Evolutionary conservation across 2,113 vertebrate genomes (phyloP), one percentile per base, ranked within the genome.

Genomic region (Centropristis striata): DNA sequence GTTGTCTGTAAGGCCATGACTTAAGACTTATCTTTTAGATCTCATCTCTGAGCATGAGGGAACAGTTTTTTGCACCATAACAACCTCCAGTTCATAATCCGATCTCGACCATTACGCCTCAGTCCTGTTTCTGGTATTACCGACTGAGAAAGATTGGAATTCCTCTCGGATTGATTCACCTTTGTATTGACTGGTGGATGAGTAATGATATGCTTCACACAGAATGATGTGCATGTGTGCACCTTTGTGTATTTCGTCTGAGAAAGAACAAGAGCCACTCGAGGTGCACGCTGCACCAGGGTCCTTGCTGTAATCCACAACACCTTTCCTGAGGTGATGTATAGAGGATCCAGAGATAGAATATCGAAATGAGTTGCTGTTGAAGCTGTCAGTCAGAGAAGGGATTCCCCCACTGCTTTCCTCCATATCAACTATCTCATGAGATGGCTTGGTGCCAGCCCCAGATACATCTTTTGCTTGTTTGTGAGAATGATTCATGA

Each of bases 101-200:
- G 83, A 57, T 72, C 53, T 71, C 70, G 59, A 84, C 89, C 75
- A 74, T 67, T 53, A 67, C 60, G 46, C 61, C 28, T 67, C n/a
- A 0, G 37, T 57, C 83, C 51, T 77, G 70, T 55, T 77, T 50
- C 78, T 59, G 65, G 59, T 73, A 71, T 81, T 86, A 69, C 88
- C 72, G 85, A 81, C 79, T 68, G 83, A 42, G 51, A 78, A 70
- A 85, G 86, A 92, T 89, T 92, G 88, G 86, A 89, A 79, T 87
- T 75, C 60, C 76, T 78, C 42, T 87, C 76, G 81, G 82, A 94
- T 90, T 88, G 87, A 94, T 94, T 89, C 80, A 79, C 79, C 75
- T 13, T 64, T n/a, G 36, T 78, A 88, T 89, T 90, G 87, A 89
- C 83, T 79, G 53, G 28, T 44, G 53, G 71, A 78, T 85, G 86